Conservation (phyloP, 2,888 invertebrate species). For the Drosophila anceps region DNA sequence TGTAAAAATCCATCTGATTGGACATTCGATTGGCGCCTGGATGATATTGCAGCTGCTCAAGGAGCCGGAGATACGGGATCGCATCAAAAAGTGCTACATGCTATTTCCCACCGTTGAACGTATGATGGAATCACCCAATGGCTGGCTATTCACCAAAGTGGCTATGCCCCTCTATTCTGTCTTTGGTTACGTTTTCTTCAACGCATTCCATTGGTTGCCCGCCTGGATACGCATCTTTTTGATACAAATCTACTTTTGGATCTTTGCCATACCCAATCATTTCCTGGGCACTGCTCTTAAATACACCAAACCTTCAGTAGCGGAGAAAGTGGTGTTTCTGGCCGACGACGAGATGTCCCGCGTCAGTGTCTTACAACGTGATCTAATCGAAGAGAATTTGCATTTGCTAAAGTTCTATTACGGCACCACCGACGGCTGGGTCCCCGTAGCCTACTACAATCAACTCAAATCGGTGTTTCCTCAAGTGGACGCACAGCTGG, state of each 20-base stretch:
- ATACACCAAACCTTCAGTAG: slow-evolving; percentile 87
- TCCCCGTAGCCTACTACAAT: slow-evolving; percentile 90
- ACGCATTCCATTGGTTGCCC: slow-evolving; percentile 87
- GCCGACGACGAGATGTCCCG: slow-evolving; percentile 93
- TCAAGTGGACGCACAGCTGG: slow-evolving; percentile 87
- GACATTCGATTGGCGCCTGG: slow-evolving; percentile 96
- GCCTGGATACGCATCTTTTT: slow-evolving; percentile 86
- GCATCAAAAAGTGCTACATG: slow-evolving; percentile 89
- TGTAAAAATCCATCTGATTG: slow-evolving; percentile 92
- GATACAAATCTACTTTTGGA: slow-evolving; percentile 87
- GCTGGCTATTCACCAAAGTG: slow-evolving; percentile 88
- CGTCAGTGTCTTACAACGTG: slow-evolving; percentile 89
- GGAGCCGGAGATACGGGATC: slow-evolving; percentile 86
- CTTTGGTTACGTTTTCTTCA: slow-evolving; percentile 85
- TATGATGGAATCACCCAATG: slow-evolving; percentile 92
- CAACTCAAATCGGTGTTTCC: slow-evolving; percentile 88
- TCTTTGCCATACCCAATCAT: slow-evolving; percentile 86
- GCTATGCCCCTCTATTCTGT: slow-evolving; percentile 86
- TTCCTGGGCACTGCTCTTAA: slow-evolving; percentile 86
- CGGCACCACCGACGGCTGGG: slow-evolving; percentile 93
- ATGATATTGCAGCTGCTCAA: slow-evolving; percentile 91
- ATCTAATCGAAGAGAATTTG: slow-evolving; percentile 87
- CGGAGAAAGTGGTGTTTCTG: slow-evolving; percentile 89
- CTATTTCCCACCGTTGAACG: slow-evolving; percentile 95
- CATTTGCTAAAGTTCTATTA: slow-evolving; percentile 92